Base-by-base conservation (phyloP, 2,888 invertebrate genomes). In the Corythucha ciliata region DNA sequence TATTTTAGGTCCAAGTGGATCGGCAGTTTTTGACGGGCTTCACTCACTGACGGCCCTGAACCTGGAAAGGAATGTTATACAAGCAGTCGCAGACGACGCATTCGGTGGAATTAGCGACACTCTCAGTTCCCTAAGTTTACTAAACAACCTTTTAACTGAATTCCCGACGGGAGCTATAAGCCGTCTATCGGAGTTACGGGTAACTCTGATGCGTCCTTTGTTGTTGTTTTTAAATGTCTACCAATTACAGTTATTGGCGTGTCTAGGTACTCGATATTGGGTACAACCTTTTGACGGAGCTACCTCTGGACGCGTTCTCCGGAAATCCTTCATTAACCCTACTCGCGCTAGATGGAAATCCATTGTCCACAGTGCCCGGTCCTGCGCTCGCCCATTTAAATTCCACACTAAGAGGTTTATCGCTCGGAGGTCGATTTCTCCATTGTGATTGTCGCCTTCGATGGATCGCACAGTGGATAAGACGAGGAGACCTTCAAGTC, bases 381-480 rank as follows among this genome's bases (percentile, higher is more conserved):
- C 77, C 78, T 60, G 83, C 89, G 0, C 78, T 92, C 57, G 70
- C 74, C 5, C 83, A 84, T 63, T 72, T 92, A 33, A 90, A 90
- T 67, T 77, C 78, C 58, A 87, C 89, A 0, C 73, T 92, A 25
- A 74, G 90, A 26, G 91, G 91, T 0, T 71, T 92, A 10, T 90
- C 90, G 62, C 71, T 92, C 10, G 92, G 92, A 7, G 91, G 92
- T 4, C 74, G 89, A 56, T 89, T 88, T 66, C 72, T 92, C 25
- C 83, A 83, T 60, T 92, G 92, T 65, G 91, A 92, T 66, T 92
- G 92, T 67, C 79, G 82, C 52, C 69, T 92, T 41, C 76, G 81
- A 7, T 92, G 92, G 92, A 83, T 91, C 53, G 81, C 86, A 54
- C 82, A 90, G 65, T 92, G 91, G 92, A 89, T 91, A 60, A 76